Conservation (phyloP, 1,140 invertebrate species). For the Apis florea region DNA sequence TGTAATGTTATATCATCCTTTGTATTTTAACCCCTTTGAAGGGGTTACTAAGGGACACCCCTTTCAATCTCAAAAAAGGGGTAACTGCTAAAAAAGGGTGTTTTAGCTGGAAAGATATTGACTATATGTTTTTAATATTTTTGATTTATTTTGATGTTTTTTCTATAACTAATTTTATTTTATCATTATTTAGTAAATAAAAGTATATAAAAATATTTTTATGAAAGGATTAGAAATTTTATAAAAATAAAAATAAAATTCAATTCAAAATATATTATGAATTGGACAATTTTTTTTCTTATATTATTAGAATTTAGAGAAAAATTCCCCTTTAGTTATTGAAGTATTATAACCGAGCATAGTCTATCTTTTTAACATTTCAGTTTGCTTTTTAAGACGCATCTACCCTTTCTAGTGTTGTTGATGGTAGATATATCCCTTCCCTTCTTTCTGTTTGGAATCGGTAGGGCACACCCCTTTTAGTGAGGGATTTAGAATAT, state of each 20-base stretch:
- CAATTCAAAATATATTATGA: neutral
- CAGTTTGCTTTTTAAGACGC: conserved; percentile 34
- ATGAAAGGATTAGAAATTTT: neutral
- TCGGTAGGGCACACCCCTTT: conserved; percentile 60
- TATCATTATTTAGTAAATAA: neutral
- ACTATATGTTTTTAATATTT: conserved; percentile 29
- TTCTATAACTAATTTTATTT: neutral
- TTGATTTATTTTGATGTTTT: neutral
- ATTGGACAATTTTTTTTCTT: conserved; percentile 52
- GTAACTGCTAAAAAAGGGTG: conserved; percentile 74
- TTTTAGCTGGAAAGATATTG: conserved; percentile 62
- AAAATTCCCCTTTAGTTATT: conserved; percentile 57
- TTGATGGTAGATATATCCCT: conserved; percentile 56
- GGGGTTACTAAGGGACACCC: conserved; percentile 66
- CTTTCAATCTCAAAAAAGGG: conserved; percentile 73
- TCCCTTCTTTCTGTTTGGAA: conserved; percentile 42
- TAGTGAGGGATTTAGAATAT: conserved; percentile 59
- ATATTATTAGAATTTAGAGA: conserved; percentile 38
- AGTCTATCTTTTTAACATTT: conserved; percentile 58
- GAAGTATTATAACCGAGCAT: conserved; percentile 57
- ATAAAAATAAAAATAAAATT: neutral
- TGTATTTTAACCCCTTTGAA: conserved; percentile 68
- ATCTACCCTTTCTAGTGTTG: conserved; percentile 60
- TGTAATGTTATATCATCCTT: conserved; percentile 41
- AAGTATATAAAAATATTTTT: conserved; percentile 21